Percentiles rank a stretch among this genome's conserved stretches.
These are phyloP conservation scores for Rhagonycha fulva DNA, from an alignment of 2,888 invertebrate genomes.

Conservation along the genomic window DNA sequence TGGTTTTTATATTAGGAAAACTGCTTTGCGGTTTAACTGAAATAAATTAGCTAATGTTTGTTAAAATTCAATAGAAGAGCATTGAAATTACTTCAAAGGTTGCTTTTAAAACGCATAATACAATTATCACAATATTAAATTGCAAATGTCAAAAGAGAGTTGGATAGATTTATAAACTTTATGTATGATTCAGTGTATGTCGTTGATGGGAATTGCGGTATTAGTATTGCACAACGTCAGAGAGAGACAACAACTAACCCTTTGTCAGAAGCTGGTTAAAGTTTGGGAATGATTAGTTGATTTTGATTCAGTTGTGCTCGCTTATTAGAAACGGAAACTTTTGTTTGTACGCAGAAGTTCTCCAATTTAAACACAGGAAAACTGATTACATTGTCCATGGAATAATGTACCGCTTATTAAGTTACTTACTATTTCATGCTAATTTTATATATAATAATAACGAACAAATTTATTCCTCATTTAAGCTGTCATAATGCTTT, in stretches of 20 bases:
- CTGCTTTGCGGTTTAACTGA: not conserved
- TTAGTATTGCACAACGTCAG: conserved; percentile 16
- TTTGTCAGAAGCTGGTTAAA: conserved; percentile 20
- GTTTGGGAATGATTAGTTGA: conserved; percentile 21
- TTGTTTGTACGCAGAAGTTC: conserved; percentile 11
- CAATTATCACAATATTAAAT: not conserved
- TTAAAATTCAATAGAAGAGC: not conserved
- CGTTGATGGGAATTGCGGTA: conserved; percentile 19
- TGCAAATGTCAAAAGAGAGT: not conserved
- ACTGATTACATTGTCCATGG: conserved; percentile 1
- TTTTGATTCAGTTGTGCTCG: conserved; percentile 17
- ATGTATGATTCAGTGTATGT: conserved; percentile 21
- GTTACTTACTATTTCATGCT: not conserved
- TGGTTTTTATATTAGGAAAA: not conserved
- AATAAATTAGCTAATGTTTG: not conserved
- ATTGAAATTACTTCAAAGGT: not conserved
- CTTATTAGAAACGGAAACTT: conserved; percentile 9
- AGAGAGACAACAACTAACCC: conserved; percentile 14
- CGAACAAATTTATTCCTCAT: not conserved
- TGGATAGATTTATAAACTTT: conserved; percentile 1
- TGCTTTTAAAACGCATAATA: not conserved
- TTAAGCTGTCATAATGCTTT: not conserved
- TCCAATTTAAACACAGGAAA: conserved; percentile 6
- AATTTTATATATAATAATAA: not conserved
- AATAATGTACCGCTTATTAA: not conserved